A percentile compares a stretch with the other conserved stretches of the same genome.
These are phyloP conservation scores for Pantherophis alleghaniensis DNA, from an alignment of 2,797 vertebrate species.

Conservation along the genomic window DNA sequence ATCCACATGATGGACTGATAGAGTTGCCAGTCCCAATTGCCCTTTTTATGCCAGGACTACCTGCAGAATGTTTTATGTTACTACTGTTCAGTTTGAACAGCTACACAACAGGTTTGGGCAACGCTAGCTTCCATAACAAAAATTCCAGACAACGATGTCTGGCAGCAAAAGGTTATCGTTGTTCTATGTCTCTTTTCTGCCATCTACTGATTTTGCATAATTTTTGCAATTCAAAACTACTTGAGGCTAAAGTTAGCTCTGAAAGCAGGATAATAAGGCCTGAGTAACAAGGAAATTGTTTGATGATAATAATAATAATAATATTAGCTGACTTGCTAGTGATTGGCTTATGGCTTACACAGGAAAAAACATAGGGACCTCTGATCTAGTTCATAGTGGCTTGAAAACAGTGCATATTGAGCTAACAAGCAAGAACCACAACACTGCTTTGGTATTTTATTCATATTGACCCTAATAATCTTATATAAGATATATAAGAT, in stretches of 20 bases:
- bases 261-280: not conserved
- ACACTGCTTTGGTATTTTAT: not conserved
- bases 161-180: not conserved
- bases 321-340: not conserved
- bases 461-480: not conserved
- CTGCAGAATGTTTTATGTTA: not conserved
- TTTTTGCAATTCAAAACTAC: not conserved
- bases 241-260: not conserved
- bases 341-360: not conserved
- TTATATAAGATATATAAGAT: not conserved
- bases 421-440: not conserved
- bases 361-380: not conserved
- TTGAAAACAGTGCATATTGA: not conserved
- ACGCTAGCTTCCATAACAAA: not conserved
- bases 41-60: not conserved
- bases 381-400: not conserved
- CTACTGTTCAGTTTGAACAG: not conserved
- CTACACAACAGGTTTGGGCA: not conserved
- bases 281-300: not conserved
- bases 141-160: not conserved
- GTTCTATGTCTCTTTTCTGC: not conserved
- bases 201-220: not conserved
- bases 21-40: not conserved
- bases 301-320: not conserved
- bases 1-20: not conserved